Base-by-base conservation (phyloP, 2,797 vertebrate species). In the Enteromius mattozi region DNA sequence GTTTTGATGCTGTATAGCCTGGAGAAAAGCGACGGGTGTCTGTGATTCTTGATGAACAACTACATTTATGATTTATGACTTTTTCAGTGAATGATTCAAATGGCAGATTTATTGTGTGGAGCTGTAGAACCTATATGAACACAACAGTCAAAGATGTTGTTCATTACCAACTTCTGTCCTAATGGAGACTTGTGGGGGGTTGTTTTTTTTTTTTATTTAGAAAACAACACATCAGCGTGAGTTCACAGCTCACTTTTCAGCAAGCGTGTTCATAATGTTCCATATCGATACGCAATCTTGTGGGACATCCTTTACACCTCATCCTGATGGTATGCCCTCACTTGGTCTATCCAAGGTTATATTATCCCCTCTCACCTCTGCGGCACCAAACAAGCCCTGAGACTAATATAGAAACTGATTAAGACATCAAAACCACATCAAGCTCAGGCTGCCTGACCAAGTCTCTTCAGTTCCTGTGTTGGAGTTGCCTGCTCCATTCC, bases 31-130 rank as follows among this genome's bases (percentile, higher is more conserved):
- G 87, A 90, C 93, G 94, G 93, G 94, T 94, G 93, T 93, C 92
- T 94, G 91, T 92, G 95, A 95, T 94, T 95, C 95, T 94, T 95
- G 94, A 95, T 95, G 93, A 94, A 95, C 93, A 93, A 94, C 94
- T 93, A 93, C 92, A 93, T 94, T 91, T 94, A 92, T 92, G 93
- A 88, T 88, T 89, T 84, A 88, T 88, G 83, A 85, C 70, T 72
- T 76, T 86, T 86, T 89, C 78, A 59, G 80, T 85, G 84, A 88
- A 84, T 70, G 82, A 84, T 78, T 78, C 19, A 78, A 78, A 35
- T 78, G 51, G 9, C 37, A 78, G 75, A 70, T 78, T 78, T 78
- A 56, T 69, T 69, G 65, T 78, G 75, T 59, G 45, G 30, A 78
- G 74, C 49, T 47, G 49, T 45, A 83, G 47, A 83, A 74, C 56